A percentile compares a stretch with the other conserved stretches of the same genome.
These are phyloP conservation scores for Rattus rattus DNA, from an alignment of 2,113 vertebrate genomes.

Conservation along the genomic window DNA sequence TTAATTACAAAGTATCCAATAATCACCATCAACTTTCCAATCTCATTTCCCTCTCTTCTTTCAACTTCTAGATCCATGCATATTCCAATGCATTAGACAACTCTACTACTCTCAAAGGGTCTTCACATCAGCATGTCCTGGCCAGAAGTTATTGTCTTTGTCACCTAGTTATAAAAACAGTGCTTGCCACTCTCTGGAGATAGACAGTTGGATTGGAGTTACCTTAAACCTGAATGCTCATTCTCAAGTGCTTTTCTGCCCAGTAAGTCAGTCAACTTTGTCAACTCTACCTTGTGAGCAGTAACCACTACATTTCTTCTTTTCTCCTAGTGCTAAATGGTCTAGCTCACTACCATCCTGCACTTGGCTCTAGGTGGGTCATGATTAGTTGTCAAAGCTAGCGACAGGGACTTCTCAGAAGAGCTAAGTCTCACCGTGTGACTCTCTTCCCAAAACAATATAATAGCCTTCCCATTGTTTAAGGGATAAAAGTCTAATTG, in stretches of 20 bases:
- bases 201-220: background rate
- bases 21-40: conserved; percentile 1
- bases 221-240: background rate
- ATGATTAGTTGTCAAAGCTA: background rate
- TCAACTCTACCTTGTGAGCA: background rate
- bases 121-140: background rate
- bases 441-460: background rate
- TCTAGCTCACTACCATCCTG: background rate
- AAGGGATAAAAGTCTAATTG: background rate
- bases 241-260: background rate
- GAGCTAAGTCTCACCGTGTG: background rate
- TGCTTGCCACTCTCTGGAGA: background rate
- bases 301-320: background rate
- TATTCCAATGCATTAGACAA: background rate
- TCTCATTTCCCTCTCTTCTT: background rate
- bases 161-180: background rate
- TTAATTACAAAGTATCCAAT: background rate
- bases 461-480: background rate
- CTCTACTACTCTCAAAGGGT: background rate
- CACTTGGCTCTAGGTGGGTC: background rate
- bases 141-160: background rate
- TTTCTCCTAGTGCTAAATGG: background rate
- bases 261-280: background rate
- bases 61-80: background rate
- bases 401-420: background rate